Conservation (phyloP, 2,797 vertebrate genomes). For the Cyclopterus lumpus region DNA sequence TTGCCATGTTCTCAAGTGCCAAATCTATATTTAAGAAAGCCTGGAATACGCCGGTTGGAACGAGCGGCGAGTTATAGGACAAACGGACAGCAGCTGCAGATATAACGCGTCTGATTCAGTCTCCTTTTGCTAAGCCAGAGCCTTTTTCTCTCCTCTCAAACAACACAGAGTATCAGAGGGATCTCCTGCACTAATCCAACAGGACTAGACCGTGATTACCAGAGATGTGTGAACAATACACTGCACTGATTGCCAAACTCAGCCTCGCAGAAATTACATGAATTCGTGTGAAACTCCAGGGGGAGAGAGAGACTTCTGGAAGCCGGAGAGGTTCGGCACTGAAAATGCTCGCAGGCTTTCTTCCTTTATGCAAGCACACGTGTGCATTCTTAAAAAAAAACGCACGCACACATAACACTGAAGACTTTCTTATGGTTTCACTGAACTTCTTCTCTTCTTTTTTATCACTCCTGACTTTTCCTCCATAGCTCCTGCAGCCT, state of each 20-base stretch:
- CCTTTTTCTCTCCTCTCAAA: slow-evolving; percentile 37
- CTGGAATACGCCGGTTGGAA: slow-evolving; percentile 9
- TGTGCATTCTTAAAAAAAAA: neutral
- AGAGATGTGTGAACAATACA: slow-evolving; percentile 53
- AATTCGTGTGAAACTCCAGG: slow-evolving; percentile 29
- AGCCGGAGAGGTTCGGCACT: slow-evolving; percentile 30
- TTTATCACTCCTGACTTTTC: slow-evolving; percentile 12
- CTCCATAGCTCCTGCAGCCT: neutral
- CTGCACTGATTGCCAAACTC: slow-evolving; percentile 40
- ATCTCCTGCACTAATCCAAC: slow-evolving; percentile 35
- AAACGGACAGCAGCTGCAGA: slow-evolving; percentile 26
- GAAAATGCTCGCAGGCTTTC: slow-evolving; percentile 19
- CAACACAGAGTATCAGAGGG: slow-evolving; percentile 40
- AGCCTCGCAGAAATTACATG: slow-evolving; percentile 28
- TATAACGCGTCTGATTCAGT: slow-evolving; percentile 43
- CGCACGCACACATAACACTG: neutral
- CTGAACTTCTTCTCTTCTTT: slow-evolving; percentile 11
- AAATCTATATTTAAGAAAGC: slow-evolving; percentile 12
- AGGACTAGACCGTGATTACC: slow-evolving; percentile 50
- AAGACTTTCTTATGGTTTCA: slow-evolving; percentile 7
- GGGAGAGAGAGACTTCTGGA: slow-evolving; percentile 25
- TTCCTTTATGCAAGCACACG: slow-evolving; percentile 17
- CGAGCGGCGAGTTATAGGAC: slow-evolving; percentile 17
- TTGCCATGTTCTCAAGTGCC: slow-evolving; percentile 11
- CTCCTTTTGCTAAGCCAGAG: slow-evolving; percentile 22